phyloP scores from a whole-genome alignment of 1,140 invertebrate genomes.

The Lasioglossum baleicum region DNA sequence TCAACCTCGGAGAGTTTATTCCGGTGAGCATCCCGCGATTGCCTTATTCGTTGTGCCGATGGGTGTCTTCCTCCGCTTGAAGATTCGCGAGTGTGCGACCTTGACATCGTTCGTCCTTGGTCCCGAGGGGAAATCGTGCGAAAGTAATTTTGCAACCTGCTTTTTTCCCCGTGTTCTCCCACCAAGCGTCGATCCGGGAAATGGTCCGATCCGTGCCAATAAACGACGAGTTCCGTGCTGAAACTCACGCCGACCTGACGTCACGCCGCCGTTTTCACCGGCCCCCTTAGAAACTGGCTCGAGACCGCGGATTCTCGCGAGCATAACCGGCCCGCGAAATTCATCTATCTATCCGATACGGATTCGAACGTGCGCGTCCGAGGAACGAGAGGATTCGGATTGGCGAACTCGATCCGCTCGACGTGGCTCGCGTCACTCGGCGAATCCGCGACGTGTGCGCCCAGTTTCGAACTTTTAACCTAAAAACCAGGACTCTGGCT shows the following conservation, averaged over 20 bases:
- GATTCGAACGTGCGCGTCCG: constrained; percentile 31
- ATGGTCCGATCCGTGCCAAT: constrained; percentile 56
- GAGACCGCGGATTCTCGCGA: neutral
- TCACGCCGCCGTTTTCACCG: constrained; percentile 18
- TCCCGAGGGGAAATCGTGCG: constrained; percentile 36
- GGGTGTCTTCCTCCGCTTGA: constrained; percentile 32
- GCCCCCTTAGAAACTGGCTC: too few species aligned
- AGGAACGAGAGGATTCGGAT: too few species aligned
- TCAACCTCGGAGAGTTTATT: constrained; percentile 29
- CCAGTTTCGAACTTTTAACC: constrained; percentile 64
- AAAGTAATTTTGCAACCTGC: constrained; percentile 39
- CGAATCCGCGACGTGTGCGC: constrained; percentile 44
- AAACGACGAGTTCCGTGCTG: constrained; percentile 51
- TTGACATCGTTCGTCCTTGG: constrained; percentile 40
- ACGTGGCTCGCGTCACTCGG: constrained; percentile 16
- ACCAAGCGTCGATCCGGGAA: constrained; percentile 9
- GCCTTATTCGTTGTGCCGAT: constrained; percentile 37
- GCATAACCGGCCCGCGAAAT: neutral
- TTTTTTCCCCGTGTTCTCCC: neutral
- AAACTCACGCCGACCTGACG: constrained; percentile 32
- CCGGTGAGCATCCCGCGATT: constrained; percentile 22
- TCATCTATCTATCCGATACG: constrained; percentile 1
- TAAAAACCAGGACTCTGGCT: constrained; percentile 43
- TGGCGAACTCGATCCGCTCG: constrained; percentile 19
- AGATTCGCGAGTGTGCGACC: constrained; percentile 46